These are phyloP conservation scores for Cirrhinus molitorella DNA, from an alignment of 2,797 vertebrate species.

Conservation along the genomic window DNA sequence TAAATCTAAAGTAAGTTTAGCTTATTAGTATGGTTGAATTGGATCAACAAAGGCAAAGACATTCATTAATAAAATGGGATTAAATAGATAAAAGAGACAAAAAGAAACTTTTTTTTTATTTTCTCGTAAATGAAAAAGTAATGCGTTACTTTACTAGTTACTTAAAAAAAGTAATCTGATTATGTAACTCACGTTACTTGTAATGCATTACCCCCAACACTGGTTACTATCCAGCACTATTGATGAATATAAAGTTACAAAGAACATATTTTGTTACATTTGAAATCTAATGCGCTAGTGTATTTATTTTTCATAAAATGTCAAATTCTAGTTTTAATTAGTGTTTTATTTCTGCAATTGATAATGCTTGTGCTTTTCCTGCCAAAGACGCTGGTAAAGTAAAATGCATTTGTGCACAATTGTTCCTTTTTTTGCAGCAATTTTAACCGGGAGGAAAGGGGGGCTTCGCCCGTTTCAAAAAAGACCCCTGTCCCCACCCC, in stretches of 20 bases:
- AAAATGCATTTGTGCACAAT: slow-evolving; percentile 29
- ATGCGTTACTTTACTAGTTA: too few species aligned
- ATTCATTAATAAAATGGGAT: too few species aligned
- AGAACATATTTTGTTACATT: neutral
- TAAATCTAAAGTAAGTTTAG: too few species aligned
- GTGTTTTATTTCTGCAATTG: neutral
- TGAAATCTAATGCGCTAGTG: too few species aligned
- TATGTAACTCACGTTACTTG: too few species aligned
- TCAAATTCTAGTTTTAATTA: neutral
- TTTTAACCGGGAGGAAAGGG: slow-evolving; percentile 31
- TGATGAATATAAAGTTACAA: neutral
- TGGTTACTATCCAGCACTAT: neutral
- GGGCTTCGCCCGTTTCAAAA: slow-evolving; percentile 17
- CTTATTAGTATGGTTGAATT: too few species aligned
- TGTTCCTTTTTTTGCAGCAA: slow-evolving; percentile 38
- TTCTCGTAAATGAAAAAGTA: too few species aligned
- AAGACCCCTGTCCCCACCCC: slow-evolving; percentile 38
- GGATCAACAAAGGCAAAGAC: too few species aligned
- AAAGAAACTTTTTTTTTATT: too few species aligned
- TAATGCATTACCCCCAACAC: too few species aligned
- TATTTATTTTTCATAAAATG: neutral
- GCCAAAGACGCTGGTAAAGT: slow-evolving; percentile 10
- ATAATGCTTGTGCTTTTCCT: neutral
- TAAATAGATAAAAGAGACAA: too few species aligned
- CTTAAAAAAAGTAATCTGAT: too few species aligned